Evolutionary conservation across 2,113 vertebrate species (phyloP).

Genomic region (Cottus gobio): DNA sequence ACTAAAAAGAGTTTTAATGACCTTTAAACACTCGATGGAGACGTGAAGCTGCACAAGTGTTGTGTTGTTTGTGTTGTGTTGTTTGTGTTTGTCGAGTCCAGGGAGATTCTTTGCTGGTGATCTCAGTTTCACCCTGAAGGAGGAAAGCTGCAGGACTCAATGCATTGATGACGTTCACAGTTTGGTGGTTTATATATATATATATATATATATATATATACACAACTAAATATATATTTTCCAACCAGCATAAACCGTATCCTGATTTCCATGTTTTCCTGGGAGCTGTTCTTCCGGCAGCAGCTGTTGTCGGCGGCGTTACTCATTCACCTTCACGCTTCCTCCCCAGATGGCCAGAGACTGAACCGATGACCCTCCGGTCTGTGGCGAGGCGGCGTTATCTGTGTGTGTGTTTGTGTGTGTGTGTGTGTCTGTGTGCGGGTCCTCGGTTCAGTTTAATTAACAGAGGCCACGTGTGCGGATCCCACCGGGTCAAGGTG

Average conservation of each 20-base stretch:
- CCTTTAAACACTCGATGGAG: not conserved
- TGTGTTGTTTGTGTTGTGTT: not conserved
- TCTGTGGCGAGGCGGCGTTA: not conserved
- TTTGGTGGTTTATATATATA: too few species aligned
- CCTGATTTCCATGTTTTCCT: not conserved
- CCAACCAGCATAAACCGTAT: not conserved
- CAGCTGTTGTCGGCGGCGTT: conserved; percentile 23
- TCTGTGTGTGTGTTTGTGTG: not conserved
- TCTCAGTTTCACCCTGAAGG: too few species aligned
- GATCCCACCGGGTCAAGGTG: conserved; percentile 69
- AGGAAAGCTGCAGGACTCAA: too few species aligned
- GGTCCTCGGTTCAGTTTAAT: conserved; percentile 59
- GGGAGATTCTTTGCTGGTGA: conserved; percentile 27
- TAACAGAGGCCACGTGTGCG: conserved; percentile 55
- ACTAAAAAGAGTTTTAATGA: not conserved
- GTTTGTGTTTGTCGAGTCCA: conserved; percentile 30
- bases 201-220: too few species aligned
- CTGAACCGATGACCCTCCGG: conserved; percentile 2
- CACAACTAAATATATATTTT: not conserved
- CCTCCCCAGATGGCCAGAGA: conserved; percentile 28
- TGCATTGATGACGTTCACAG: too few species aligned
- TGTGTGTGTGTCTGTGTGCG: not conserved
- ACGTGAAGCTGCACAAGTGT: not conserved
- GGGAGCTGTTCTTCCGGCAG: conserved; percentile 16
- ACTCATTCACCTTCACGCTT: conserved; percentile 37